Conservation (phyloP, 1,140 invertebrate species). For the Atta colombica region DNA sequence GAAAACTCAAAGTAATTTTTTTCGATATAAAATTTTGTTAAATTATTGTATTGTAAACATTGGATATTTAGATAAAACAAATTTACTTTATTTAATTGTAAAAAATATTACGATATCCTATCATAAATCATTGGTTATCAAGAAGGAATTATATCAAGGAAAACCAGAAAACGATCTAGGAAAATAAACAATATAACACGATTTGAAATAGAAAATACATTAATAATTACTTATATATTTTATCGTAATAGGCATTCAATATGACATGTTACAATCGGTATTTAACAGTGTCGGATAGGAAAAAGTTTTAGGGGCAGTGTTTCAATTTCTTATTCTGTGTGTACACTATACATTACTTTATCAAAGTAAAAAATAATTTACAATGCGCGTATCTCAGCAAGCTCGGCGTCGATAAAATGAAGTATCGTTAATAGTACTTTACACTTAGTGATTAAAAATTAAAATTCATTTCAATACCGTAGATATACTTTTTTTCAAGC, state of each 20-base stretch:
- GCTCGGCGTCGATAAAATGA: slow-evolving; percentile 17
- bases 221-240: slow-evolving; percentile 63
- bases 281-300: slow-evolving; percentile 57
- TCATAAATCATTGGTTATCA: not conserved
- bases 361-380: slow-evolving; percentile 60
- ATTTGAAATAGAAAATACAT: slow-evolving; percentile 60
- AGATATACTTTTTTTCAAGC: slow-evolving; percentile 3
- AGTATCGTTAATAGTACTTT: slow-evolving; percentile 2
- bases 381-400: slow-evolving; percentile 35
- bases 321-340: slow-evolving; percentile 34
- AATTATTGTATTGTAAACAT: not conserved
- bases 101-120: not conserved
- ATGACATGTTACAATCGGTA: slow-evolving; percentile 49
- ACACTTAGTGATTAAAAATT: slow-evolving; percentile 16
- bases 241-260: slow-evolving; percentile 58
- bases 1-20: not conserved
- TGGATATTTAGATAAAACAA: not conserved
- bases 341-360: slow-evolving; percentile 59
- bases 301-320: slow-evolving; percentile 62
- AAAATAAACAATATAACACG: slow-evolving; percentile 12
- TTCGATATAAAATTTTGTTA: not conserved
- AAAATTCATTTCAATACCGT: not conserved
- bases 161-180: not conserved
- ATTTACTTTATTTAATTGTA: not conserved
- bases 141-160: not conserved